Base-by-base conservation (phyloP, 1,140 invertebrate genomes). In the Aphis craccivora region DNA sequence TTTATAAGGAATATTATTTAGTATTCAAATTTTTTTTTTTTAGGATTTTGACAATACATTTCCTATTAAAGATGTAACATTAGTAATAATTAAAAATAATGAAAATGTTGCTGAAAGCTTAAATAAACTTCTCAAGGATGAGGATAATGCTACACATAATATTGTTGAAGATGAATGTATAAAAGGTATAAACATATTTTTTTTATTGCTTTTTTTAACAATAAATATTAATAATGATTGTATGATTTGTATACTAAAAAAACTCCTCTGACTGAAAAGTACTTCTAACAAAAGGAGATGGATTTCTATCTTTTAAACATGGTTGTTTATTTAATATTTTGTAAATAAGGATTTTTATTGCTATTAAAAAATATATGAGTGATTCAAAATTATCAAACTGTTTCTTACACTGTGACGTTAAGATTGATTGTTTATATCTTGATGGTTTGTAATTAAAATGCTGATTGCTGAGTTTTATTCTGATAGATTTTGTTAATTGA, bases 31-130 rank as follows among this genome's bases (percentile, higher is more conserved):
- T 89, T 40, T 22, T 83, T 81, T 37, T 76, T 83, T 91, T 18
- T 76, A 93, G 91, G 48, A 93, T 30, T 93, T 93, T 55, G 48
- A 93, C 43, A 37, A 37, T 30, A 20, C 18, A 43, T n/a, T 53
- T 20, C 35, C 48, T 53, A 23, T 93, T 0, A 86, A 93, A 86
- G 76, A 84, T 84, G 81, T 93, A 55, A 83, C 48, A 1, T 55
- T 93, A 37, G 67, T 86, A 35, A 8, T 83, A 53, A 20, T 37
- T 9, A 93, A 55, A 30, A 83, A 37, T 53, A 93, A 93, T 84
- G 91, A 86, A 86, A 93, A 93, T 86, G 81, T 93, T 30, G 30
- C 22, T 55, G 81, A 86, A 30, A 51, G 1, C 0, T 40, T 93
- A 40, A 93, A 40, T 84, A 37, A 93, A 53, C 81, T 93, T n/a